Evolutionary conservation across 1,140 invertebrate genomes (phyloP), one percentile per base, ranked within the genome.

Genomic region (Oreohelix idahoensis): DNA sequence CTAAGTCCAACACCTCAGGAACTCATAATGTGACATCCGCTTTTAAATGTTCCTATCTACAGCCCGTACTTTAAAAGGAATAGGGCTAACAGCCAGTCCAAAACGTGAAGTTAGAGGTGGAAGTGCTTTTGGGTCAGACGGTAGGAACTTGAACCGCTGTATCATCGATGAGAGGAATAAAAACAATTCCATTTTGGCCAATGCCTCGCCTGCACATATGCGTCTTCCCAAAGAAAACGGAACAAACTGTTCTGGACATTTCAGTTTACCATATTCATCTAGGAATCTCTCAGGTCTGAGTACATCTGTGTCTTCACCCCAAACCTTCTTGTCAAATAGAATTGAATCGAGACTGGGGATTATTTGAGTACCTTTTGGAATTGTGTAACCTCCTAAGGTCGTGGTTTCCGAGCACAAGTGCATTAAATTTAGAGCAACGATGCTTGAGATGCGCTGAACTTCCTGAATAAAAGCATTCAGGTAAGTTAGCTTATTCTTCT

Each of bases 231-330:
- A 15, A 20, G 76, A 45, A 53, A 85, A 85, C n/a, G 84, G 84
- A 39, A 85, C 75, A 38, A 83, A 79, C 38, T 84, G 58, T 23
- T 81, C 79, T 20, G 69, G 66, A 4, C 36, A 42, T 39, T 20
- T 26, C 1, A 83, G 38, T 35, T 84, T 85, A n/a, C 84, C 86
- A 42, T 86, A 39, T 17, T 78, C 85, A 70, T 88, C 87, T 17
- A 94, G 80, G 86, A 93, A 94, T 79, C 96, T 91, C 84, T 95
- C 95, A 0, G 96, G 96, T 1, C 94, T 92, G 86, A 96, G 96
- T 36, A 93, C 92, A 66, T 95, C 92, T 0, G 96, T 95, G 90
- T 96, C 45, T 1, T 53, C 94, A 0, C 93, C 93, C 95, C 95
- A 96, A 0, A 88, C 10, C 35, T 85, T 74, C 1, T 88, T 85